Conservation (phyloP, 2,113 vertebrate species). For the Grus americana region DNA sequence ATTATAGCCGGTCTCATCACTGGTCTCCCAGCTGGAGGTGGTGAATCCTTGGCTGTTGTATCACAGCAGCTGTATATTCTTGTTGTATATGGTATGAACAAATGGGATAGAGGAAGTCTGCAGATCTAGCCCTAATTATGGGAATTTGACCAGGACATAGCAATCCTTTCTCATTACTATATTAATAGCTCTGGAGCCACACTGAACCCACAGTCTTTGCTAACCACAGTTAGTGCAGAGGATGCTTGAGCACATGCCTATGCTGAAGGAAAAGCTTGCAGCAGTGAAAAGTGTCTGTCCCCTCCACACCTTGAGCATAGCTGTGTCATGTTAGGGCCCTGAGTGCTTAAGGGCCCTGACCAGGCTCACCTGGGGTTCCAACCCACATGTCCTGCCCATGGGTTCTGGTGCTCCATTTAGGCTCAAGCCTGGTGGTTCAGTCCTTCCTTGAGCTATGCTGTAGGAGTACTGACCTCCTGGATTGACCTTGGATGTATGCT, state of each 20-base stretch:
- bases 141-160: not conserved
- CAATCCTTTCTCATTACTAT: not conserved
- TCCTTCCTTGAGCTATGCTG: not conserved
- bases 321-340: not conserved
- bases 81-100: too few species aligned
- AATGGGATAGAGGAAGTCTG: not conserved
- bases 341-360: not conserved
- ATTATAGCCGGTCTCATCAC: not conserved
- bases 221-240: not conserved
- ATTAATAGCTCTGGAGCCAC: not conserved
- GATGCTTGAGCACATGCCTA: accelerated
- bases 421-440: accelerated
- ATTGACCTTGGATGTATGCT: too few species aligned
- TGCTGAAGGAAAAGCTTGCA: not conserved
- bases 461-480: not conserved
- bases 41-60: not conserved
- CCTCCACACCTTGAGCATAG: too few species aligned
- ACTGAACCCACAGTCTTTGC: not conserved
- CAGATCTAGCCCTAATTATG: not conserved
- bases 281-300: not conserved
- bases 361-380: not conserved
- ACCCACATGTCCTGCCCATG: not conserved
- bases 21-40: not conserved
- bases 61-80: not conserved
- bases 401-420: not conserved